phyloP scores from a whole-genome alignment of 2,113 vertebrate species.

The Clarias batrachus region DNA sequence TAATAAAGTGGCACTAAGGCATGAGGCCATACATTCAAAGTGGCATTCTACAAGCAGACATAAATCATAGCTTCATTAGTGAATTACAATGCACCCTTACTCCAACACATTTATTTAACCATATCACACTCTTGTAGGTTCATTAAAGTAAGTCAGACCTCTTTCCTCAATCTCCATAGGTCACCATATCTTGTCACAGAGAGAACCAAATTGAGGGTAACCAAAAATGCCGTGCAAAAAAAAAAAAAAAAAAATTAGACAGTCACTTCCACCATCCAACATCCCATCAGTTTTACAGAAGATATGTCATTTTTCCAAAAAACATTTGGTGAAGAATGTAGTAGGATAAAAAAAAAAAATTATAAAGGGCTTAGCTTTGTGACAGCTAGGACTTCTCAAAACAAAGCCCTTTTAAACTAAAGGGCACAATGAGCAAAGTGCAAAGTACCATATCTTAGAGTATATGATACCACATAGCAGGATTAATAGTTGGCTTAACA shows the following conservation, averaged over 20 bases:
- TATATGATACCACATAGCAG: constrained; percentile 76
- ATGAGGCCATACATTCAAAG: constrained; percentile 48
- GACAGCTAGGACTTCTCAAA: constrained; percentile 44
- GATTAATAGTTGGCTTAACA: constrained; percentile 78
- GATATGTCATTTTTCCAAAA: neutral
- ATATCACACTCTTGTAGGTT: constrained; percentile 39
- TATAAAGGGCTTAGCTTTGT: constrained; percentile 20
- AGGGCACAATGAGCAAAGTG: constrained; percentile 62
- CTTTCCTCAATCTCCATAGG: constrained; percentile 50
- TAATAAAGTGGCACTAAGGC: constrained; percentile 54
- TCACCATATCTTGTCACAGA: constrained; percentile 46
- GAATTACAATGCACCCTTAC: constrained; percentile 55
- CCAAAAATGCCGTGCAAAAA: constrained; percentile 23
- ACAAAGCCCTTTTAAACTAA: constrained; percentile 62
- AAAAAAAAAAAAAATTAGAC: neutral
- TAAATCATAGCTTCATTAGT: constrained; percentile 67
- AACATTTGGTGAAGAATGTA: neutral
- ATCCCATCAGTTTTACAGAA: neutral
- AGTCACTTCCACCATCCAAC: neutral
- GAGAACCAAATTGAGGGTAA: constrained; percentile 34
- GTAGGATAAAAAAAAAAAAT: neutral
- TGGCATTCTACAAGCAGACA: constrained; percentile 47
- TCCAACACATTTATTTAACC: constrained; percentile 53
- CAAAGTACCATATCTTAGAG: constrained; percentile 77
- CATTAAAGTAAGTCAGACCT: constrained; percentile 51